Percentiles rank a stretch among this genome's conserved stretches.
Evolutionary conservation across 2,797 vertebrate species (phyloP).

Genomic region (Rhabdomys pumilio): DNA sequence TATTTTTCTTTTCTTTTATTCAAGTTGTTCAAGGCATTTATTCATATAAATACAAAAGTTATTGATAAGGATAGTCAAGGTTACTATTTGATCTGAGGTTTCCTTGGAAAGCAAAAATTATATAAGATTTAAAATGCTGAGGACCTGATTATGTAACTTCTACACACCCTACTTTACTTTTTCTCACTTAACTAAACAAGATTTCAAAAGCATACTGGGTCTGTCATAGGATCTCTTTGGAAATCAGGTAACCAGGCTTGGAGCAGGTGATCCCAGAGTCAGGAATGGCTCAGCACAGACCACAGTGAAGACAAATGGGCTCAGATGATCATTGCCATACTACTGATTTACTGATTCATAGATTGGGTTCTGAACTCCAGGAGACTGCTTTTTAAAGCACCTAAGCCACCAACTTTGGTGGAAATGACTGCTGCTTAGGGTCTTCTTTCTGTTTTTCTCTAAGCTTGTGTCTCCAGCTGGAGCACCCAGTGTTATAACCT

Average conservation of each 20-base stretch:
- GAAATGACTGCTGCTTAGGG: background rate
- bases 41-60: background rate
- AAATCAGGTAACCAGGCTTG: background rate
- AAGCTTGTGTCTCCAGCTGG: background rate
- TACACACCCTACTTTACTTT: background rate
- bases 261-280: background rate
- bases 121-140: background rate
- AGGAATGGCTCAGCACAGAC: background rate
- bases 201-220: background rate
- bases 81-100: constrained; percentile 28
- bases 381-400: no score
- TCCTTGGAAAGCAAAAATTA: background rate
- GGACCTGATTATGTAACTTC: background rate
- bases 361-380: no score
- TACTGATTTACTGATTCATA: background rate
- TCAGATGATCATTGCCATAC: background rate
- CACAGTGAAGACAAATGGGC: background rate
- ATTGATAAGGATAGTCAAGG: background rate
- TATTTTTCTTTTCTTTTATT: background rate
- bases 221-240: background rate
- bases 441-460: background rate
- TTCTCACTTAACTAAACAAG: background rate
- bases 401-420: background rate
- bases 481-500: background rate
- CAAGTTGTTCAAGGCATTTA: background rate